A percentile compares a stretch with the other conserved stretches of the same genome.
Evolutionary conservation across 2,797 vertebrate species (phyloP).

Genomic region (Hyperoplus immaculatus): DNA sequence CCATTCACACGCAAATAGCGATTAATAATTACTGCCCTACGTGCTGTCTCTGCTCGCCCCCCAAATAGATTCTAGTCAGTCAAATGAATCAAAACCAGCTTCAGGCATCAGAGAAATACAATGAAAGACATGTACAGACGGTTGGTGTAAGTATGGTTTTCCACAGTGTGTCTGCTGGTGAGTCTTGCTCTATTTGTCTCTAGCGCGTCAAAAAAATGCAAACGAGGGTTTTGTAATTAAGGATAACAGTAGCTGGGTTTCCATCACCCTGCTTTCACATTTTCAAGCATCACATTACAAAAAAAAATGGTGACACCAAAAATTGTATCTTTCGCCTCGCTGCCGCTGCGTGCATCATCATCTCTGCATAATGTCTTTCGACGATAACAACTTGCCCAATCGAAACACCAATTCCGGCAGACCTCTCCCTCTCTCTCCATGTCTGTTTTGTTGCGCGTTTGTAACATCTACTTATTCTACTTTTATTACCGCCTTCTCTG

Average conservation of each 20-base stretch:
- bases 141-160: conserved; percentile 39
- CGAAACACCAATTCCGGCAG: too few relatives aligned
- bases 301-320: too few relatives aligned
- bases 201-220: conserved; percentile 30
- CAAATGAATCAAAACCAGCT: conserved; percentile 40
- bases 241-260: conserved; percentile 13
- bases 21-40: conserved; percentile 61
- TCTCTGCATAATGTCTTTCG: too few relatives aligned
- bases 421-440: too few relatives aligned
- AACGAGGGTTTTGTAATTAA: conserved; percentile 51
- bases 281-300: too few relatives aligned
- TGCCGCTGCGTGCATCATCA: too few relatives aligned
- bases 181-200: conserved; percentile 31
- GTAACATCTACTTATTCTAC: too few relatives aligned
- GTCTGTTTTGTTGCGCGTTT: too few relatives aligned
- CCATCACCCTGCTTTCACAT: too few relatives aligned
- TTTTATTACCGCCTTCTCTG: too few relatives aligned
- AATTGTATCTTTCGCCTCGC: too few relatives aligned
- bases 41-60: conserved; percentile 32
- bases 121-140: conserved; percentile 38
- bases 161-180: background rate
- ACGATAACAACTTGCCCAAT: too few relatives aligned
- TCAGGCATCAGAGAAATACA: conserved; percentile 41
- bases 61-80: conserved; percentile 51
- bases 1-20: conserved; percentile 70